Evolutionary conservation across 2,797 vertebrate genomes (phyloP).

Genomic region (Chrysocyon brachyurus): DNA sequence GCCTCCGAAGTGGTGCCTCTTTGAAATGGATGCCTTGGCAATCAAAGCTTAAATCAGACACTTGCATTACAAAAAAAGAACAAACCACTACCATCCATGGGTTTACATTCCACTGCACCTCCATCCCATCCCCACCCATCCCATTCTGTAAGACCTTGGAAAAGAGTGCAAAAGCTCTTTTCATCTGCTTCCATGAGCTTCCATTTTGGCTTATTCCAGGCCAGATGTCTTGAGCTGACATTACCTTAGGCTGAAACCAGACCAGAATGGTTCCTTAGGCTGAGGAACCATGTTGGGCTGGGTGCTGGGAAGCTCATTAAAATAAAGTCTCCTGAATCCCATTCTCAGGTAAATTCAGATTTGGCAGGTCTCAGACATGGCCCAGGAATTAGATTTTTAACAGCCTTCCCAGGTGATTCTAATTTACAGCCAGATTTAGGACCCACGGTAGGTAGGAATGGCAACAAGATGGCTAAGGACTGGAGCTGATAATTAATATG

Average conservation of each 20-base stretch:
- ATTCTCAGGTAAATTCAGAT: not conserved
- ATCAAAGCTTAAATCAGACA: not conserved
- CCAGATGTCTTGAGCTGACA: not conserved
- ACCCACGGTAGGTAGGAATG: not conserved
- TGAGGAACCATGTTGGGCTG: not conserved
- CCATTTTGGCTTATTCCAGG: not conserved
- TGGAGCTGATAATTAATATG: conserved; percentile 66
- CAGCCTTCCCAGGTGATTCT: not conserved
- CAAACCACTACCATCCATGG: not conserved
- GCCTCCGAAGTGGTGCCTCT: not conserved
- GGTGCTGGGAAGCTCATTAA: not conserved
- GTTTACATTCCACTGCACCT: too few relatives aligned
- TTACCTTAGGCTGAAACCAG: not conserved
- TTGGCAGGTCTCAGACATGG: not conserved
- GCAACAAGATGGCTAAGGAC: not conserved
- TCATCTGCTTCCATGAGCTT: not conserved
- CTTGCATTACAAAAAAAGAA: not conserved
- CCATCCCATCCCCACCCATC: not conserved
- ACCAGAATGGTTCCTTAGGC: not conserved
- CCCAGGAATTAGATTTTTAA: not conserved
- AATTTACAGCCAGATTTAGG: not conserved
- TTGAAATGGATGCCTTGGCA: not conserved
- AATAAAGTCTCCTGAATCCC: not conserved
- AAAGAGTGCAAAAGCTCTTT: not conserved
- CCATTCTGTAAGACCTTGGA: not conserved